Evolutionary conservation across 2,113 vertebrate species (phyloP), one percentile per base, ranked within the genome.

Genomic region (Parotia lawesii): DNA sequence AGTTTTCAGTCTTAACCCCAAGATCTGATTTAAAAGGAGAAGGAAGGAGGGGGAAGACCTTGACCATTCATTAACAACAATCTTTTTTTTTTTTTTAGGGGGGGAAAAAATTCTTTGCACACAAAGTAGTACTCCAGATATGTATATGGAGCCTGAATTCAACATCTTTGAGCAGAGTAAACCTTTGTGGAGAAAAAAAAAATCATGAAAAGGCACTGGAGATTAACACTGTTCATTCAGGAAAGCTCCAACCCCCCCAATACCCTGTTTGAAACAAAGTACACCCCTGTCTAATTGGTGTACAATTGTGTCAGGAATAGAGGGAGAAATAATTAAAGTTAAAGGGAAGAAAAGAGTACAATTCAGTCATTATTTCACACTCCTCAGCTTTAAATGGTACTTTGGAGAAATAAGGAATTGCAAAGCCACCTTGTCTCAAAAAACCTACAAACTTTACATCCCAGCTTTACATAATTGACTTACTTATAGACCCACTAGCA

Each of bases 1-100:
- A 97, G 93, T 96, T 97, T 94, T 89, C 95, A 57, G 71, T 94
- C 96, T 97, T 97, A 98, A 97, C 96, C 93, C 93, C 75, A 83
- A 94, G 92, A 97, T 97, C 67, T 96, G 94, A 94, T 97, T 97
- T 95, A 93, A 97, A 97, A 90, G 58, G 64, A 69, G 65, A 77
- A 45, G 67, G 51, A 65, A 79, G 92, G 77, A 67, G 71, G 79
- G 71, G 75, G 62, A 90, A 95, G 94, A 87, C 86, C 95, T 96
- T 96, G 95, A 96, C 91, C 91, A 93, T 96, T 97, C 94, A 97
- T 96, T 96, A 97, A 94, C 77, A 93, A 79, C 56, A 84, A 81
- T 80, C 62, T 83, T 83, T 54, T 50, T 28, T 65, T 28, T 65
- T 83, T 75, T 84, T 74, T 51, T 0, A 5, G 33, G 16, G 58